These are phyloP conservation scores for Melanocharis versteri DNA, from an alignment of 2,113 vertebrate genomes.

Conservation along the genomic window DNA sequence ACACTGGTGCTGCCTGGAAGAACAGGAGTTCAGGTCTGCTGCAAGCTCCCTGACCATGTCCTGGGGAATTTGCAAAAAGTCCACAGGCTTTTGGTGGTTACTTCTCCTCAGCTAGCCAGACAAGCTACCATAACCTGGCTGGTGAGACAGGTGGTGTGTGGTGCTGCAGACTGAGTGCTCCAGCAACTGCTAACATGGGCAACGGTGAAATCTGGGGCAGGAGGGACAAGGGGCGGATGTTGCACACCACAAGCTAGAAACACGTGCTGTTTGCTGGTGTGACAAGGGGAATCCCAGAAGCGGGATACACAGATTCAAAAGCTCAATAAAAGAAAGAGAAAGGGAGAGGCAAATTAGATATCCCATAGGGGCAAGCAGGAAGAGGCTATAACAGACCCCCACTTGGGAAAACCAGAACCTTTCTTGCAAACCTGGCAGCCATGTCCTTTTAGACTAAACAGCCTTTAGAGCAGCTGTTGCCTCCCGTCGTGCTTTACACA, in stretches of 20 bases:
- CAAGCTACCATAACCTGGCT: background rate
- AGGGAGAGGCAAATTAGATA: background rate
- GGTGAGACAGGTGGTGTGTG: background rate
- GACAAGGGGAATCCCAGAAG: background rate
- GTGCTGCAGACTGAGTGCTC: background rate
- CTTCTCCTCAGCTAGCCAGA: background rate
- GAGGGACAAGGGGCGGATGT: background rate
- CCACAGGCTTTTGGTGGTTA: background rate
- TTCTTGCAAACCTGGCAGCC: background rate
- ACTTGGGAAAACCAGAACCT: background rate
- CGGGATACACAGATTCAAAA: background rate
- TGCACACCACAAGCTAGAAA: background rate
- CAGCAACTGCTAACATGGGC: background rate
- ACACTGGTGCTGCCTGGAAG: background rate
- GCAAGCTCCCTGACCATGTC: background rate
- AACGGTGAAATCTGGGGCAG: background rate
- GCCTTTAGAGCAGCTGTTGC: background rate
- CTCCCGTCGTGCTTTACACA: background rate
- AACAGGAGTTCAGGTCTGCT: background rate
- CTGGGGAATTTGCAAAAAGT: background rate
- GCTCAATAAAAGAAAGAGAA: background rate
- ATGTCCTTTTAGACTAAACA: background rate
- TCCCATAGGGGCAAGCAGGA: accelerated
- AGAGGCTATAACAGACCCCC: background rate
- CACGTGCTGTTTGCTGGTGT: background rate